phyloP scores from a whole-genome alignment of 2,888 invertebrate species.

The Drosophila yooni region DNA sequence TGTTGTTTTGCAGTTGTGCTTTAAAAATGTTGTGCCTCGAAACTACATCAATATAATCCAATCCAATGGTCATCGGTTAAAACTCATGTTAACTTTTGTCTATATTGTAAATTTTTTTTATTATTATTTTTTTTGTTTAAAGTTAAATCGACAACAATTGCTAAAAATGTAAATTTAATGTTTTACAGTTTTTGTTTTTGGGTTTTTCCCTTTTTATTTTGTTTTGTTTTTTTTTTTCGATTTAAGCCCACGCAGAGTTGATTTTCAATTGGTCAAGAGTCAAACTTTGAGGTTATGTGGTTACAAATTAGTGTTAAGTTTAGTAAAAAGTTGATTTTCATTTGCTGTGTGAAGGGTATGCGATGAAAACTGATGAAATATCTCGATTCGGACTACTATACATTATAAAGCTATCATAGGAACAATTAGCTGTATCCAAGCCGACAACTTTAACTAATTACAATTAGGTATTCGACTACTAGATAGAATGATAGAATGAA shows the following conservation, averaged over 20 bases:
- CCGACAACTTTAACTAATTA: background rate
- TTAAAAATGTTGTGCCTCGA: conserved; percentile 60
- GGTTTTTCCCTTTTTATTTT: background rate
- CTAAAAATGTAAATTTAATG: conserved; percentile 60
- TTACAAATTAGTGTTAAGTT: background rate
- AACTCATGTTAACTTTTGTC: conserved; percentile 63
- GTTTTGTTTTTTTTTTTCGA: too few species aligned
- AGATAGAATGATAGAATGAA: background rate
- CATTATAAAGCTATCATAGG: conserved; percentile 8
- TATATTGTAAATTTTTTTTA: conserved; percentile 15
- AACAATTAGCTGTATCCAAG: background rate
- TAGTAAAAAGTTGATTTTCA: conserved; percentile 1
- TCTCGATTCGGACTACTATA: conserved; percentile 3
- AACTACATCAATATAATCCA: conserved; percentile 29
- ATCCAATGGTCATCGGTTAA: conserved; percentile 31
- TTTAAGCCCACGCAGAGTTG: conserved; percentile 11
- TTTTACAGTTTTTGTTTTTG: background rate
- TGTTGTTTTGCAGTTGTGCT: conserved; percentile 50
- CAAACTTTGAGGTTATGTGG: conserved; percentile 12
- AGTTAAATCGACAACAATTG: conserved; percentile 64
- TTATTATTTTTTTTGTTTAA: conserved; percentile 12
- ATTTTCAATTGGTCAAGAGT: conserved; percentile 5
- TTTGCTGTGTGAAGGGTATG: background rate
- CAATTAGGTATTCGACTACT: background rate
- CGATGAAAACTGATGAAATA: background rate